These are phyloP conservation scores for Conus canariensis DNA, from an alignment of 2,888 invertebrate genomes.

Conservation along the genomic window DNA sequence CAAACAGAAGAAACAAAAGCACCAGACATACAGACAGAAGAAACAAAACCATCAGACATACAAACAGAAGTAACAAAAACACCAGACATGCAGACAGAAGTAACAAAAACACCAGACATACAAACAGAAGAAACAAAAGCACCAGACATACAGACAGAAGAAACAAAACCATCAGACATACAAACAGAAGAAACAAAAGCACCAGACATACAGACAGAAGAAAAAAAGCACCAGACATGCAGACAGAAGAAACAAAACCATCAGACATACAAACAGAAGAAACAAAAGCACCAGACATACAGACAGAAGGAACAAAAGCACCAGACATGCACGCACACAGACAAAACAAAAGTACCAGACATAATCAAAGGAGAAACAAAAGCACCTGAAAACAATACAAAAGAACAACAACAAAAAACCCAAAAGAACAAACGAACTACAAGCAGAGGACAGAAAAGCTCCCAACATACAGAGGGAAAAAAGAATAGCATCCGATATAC, in stretches of 20 bases:
- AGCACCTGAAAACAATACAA: not conserved
- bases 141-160: not conserved
- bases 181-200: too few relatives aligned
- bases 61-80: too few relatives aligned
- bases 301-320: not conserved
- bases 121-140: too few relatives aligned
- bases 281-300: not conserved
- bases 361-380: not conserved
- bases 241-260: not conserved
- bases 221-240: not conserved
- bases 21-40: not conserved
- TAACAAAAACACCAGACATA: too few relatives aligned
- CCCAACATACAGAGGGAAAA: not conserved
- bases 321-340: not conserved
- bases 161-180: not conserved
- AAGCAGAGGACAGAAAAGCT: not conserved
- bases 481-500: not conserved
- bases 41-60: too few relatives aligned
- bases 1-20: not conserved
- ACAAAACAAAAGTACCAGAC: not conserved
- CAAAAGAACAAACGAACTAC: not conserved
- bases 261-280: not conserved
- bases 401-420: not conserved
- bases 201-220: not conserved
- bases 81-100: too few relatives aligned